Evolutionary conservation across 1,140 invertebrate genomes (phyloP), one percentile per base, ranked within the genome.

Genomic region (Drosophila bocqueti): DNA sequence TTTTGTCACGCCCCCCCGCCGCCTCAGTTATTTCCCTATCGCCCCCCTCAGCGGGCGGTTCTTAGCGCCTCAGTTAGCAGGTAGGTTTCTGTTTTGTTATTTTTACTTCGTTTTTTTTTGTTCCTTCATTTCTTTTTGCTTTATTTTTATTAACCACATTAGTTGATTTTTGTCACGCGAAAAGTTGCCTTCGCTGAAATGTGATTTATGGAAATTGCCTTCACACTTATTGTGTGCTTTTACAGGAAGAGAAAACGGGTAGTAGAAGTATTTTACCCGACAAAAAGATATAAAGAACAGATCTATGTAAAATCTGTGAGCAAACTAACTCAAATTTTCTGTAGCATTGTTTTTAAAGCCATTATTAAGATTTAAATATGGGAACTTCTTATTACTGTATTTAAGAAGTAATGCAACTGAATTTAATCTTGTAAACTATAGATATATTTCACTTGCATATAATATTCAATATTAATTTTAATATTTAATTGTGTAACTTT

Each of bases 91-190:
- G 36, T 49, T 54, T 54, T 40, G 42, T 71, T 71, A 59, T 55
- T 60, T 50, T 60, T 67, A 55, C 50, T 21, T 57, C 18, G 29
- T 24, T 49, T 40, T 36, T 29, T 24, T 42, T 50, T 26, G 18
- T 36, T 52, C 26, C 45, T 40, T 26, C 9, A 15, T 40, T 72
- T 60, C 31, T 57, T 54, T 26, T 52, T 61, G 13, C 58, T 67
- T 54, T 43, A 61, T 73, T 90, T 89, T 89, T 89, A 89, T 89
- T 89, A 89, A 85, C 85, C 85, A 90, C 85, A 89, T 89, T 89
- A 90, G 85, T 89, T 89, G 85, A 89, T 89, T 89, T 87, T 90
- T 89, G 84, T 89, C 84, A 89, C 84, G 84, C 84, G 67, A 89
- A 89, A 89, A 80, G 80, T 89, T 85, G 78, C 55, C 61, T 63